Evolutionary conservation across 2,888 invertebrate species (phyloP), one percentile per base, ranked within the genome.

Genomic region (Amblyjoppa proteus): DNA sequence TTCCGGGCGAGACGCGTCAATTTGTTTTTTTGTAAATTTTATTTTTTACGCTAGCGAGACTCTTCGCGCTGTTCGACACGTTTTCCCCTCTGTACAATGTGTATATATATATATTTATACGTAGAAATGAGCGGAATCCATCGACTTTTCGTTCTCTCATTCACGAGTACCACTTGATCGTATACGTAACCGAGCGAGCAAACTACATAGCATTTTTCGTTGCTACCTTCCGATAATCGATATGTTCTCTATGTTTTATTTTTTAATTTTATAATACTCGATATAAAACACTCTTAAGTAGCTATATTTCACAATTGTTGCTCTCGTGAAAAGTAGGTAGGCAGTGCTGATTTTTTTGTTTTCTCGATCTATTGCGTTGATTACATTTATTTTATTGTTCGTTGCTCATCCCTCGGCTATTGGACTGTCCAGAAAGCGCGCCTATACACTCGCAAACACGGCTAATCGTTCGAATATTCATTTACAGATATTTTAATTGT

Each of bases 341-440:
- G 88, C 88, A 88, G 80, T 81, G 86, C 84, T 88, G 82, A 76
- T 76, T 49, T 49, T 49, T 49, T 49, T 13, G 45, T 49, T 87
- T 87, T 83, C 70, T 80, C 61, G 66, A 84, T 79, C 64, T 69
- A 28, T 81, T 74, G 73, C 49, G 69, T 86, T 84, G 84, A 64
- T 20, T 77, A 25, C 68, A 9, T 73, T 84, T 38, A 56, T 71
- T 75, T 69, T 61, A 20, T 76, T 68, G 74, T 80, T 64, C 31
- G 61, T 83, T 80, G 76, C 80, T 83, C 81, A 86, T 71, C 68
- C 85, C 86, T 88, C 90, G 89, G 88, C 91, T 91, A 90, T 89
- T 92, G 92, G 92, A 92, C 85, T 87, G 91, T 87, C 87, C 87
- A 87, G 74, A 77, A 49, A 73, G 70, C 45, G 74, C 66, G 53